Evolutionary conservation across 2,888 invertebrate species (phyloP).

Genomic region (Xestoiulus laeticollis): DNA sequence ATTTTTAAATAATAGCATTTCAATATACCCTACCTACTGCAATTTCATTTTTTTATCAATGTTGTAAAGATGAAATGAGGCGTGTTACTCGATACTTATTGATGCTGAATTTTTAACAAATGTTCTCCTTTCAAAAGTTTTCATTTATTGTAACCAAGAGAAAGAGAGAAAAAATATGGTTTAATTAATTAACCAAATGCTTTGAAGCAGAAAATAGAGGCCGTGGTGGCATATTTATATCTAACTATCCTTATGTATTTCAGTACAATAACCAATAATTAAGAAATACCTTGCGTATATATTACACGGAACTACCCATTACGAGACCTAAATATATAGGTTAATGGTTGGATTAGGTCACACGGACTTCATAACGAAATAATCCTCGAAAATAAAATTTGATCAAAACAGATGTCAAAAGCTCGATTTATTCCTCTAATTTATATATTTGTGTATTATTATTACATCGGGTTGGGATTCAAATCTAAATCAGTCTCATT

Average conservation of each 20-base stretch:
- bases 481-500: background rate
- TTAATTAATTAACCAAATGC: background rate
- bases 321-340: slow-evolving; percentile 8
- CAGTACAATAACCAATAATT: slow-evolving; percentile 36
- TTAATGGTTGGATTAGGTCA: slow-evolving; percentile 27
- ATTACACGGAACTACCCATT: slow-evolving; percentile 30
- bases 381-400: background rate
- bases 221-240: slow-evolving; percentile 36
- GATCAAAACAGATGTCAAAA: slow-evolving; percentile 20
- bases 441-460: background rate
- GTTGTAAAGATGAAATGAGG: background rate
- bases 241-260: slow-evolving; percentile 21
- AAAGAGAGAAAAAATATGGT: background rate
- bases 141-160: background rate
- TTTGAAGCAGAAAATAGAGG: slow-evolving; percentile 34
- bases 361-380: background rate
- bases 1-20: background rate
- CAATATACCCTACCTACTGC: background rate
- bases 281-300: slow-evolving; percentile 13
- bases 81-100: background rate
- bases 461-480: background rate
- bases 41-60: background rate
- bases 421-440: background rate
- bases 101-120: background rate
- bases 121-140: background rate